phyloP scores from a whole-genome alignment of 2,113 vertebrate species.

The Cyprinodon variegatus region DNA sequence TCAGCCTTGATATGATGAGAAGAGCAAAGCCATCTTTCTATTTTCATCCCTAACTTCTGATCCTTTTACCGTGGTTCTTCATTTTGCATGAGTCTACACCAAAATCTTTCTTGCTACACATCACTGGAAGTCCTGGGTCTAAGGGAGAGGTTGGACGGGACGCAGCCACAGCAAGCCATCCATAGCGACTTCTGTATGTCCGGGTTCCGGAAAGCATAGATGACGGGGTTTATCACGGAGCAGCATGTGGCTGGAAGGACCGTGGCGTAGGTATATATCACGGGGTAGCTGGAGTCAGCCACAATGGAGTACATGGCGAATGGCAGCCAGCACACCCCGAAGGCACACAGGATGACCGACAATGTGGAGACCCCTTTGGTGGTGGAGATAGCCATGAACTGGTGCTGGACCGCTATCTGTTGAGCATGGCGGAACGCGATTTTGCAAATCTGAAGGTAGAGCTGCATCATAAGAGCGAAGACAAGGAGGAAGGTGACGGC shows the following conservation, averaged over 20 bases:
- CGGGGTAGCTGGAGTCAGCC: slow-evolving; percentile 88
- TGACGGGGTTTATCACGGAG: slow-evolving; percentile 91
- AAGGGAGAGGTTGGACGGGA: slow-evolving; percentile 84
- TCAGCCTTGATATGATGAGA: slow-evolving; percentile 26
- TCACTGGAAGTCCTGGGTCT: slow-evolving; percentile 90
- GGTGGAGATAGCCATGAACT: slow-evolving; percentile 88
- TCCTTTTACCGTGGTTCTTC: slow-evolving; percentile 20
- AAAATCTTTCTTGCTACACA: slow-evolving; percentile 77
- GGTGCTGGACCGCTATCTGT: slow-evolving; percentile 93
- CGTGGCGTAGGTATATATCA: slow-evolving; percentile 88
- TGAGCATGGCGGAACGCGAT: slow-evolving; percentile 92
- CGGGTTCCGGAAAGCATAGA: slow-evolving; percentile 92
- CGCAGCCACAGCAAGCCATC: slow-evolving; percentile 89
- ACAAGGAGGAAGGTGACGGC: slow-evolving; percentile 89
- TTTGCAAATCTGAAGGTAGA: slow-evolving; percentile 92
- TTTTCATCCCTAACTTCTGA: background rate
- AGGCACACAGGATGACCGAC: slow-evolving; percentile 88
- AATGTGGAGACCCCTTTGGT: slow-evolving; percentile 93
- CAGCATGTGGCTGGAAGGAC: slow-evolving; percentile 88
- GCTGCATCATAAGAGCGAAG: slow-evolving; percentile 91
- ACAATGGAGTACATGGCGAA: slow-evolving; percentile 90
- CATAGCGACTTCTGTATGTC: slow-evolving; percentile 93
- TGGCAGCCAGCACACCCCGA: slow-evolving; percentile 90
- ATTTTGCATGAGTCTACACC: slow-evolving; percentile 25
- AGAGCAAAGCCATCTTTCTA: slow-evolving; percentile 6